Base-by-base conservation (phyloP, 2,113 vertebrate species). In the Calyptommatus sinebrachiatus region DNA sequence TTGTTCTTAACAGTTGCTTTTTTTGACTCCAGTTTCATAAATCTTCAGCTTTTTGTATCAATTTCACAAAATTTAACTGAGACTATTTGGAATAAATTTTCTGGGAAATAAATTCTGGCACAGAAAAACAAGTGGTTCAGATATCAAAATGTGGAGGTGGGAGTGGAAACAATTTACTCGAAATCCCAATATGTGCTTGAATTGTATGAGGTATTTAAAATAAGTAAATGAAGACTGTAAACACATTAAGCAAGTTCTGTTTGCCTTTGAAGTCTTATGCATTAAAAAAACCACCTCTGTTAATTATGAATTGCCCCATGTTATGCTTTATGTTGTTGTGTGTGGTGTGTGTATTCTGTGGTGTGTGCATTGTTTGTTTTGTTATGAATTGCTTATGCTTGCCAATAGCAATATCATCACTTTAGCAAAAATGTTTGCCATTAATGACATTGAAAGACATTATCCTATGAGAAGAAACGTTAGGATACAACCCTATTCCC, bases 1-100 rank as follows among this genome's bases (percentile, higher is more conserved):
- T 90, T 92, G 82, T 86, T 91, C 86, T 80, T 88, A 92, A 90
- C 79, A 69, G 73, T 71, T 71, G 73, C 2, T 73, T 18, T 86
- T 16, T 83, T 1, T 50, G 80, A 73, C 31, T 62, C 2, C 48
- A 50, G 12, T 50, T 50, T 50, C 48, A 50, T 50, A 9, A 50
- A 11, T 50, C 9, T 50, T 50, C 50, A 69, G 14, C 50, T 48
- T 21, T 22, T 12, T 24, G 31, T 8, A 66, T 26, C 46, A 57
- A 9, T 67, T 78, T 31, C 26, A 60, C 8, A 31, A n/a, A 31
- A 46, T 35, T 70, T 22, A 41, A 6, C 31, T 18, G 8, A 9
- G n/a, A 53, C 5, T 26, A 69, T 5, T 21, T 57, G 77, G 12
- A 2, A 7, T 60, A 16, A 50, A 41, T 24, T 72, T 26, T 29